Base-by-base conservation (phyloP, 1,140 invertebrate species). In the Antheraea pernyi region DNA sequence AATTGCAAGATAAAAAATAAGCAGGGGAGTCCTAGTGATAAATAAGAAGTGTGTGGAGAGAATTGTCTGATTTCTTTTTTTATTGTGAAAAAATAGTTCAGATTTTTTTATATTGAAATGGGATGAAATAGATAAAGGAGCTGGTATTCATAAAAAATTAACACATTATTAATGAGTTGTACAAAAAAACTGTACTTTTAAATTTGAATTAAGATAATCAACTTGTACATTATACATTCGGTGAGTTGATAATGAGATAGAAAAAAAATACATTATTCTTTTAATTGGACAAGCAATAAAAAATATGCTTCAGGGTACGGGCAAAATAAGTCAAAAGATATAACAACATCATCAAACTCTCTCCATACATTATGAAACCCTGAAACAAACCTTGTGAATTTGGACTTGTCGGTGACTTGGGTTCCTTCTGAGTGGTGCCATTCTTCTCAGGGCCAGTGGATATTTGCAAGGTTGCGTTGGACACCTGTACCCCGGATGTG, bases 301-400 rank as follows among this genome's bases (percentile, higher is more conserved):
- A 30, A 30, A 30, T 30, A 30, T 30, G 22, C 4, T 30, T 30
- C 22, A 42, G 39, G 39, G 39, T 42, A 42, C 7, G 1, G 39
- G 7, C 7, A 9, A 42, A 42, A 53, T 13, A 53, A 53, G 46
- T 11, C 9, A 53, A 53, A 53, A 9, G 13, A 63, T 36, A 37
- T 0, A 5, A 36, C n/a, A n/a, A n/a, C 6, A 36, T 63, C 36
- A 63, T 19, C 73, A 74, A 80, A 72, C 65, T 70, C 59, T 68
- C 68, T 77, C 68, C 8, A 70, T 39, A 62, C 59, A 46, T 65
- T 30, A 16, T 62, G 64, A 65, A 19, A 53, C 37, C 66, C 62
- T 42, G 53, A 68, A n/a, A 84, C 82, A 66, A 78, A 88, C 86
- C 86, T 88, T 86, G 84, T 73, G 60, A 72, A 0, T 65, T 61